phyloP scores from a whole-genome alignment of 1,140 invertebrate genomes.

The Drosophila malerkotliana region DNA sequence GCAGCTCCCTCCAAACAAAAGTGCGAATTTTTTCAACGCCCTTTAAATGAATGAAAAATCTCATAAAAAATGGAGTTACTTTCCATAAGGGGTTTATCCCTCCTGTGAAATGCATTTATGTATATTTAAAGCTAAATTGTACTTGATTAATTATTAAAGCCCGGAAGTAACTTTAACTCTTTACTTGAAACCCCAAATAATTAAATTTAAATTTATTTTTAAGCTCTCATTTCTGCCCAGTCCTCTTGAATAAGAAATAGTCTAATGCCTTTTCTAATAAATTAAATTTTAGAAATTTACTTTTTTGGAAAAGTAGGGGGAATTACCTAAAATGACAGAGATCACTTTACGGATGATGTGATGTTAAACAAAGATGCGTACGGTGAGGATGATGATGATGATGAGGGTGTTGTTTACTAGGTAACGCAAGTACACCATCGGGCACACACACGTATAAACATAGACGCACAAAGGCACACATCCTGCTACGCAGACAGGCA shows the following conservation, averaged over 20 bases:
- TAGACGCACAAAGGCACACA: slow-evolving; percentile 10
- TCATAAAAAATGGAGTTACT: neutral
- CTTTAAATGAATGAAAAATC: neutral
- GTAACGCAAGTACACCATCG: slow-evolving; percentile 48
- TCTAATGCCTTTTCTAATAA: neutral
- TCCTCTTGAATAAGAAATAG: slow-evolving; percentile 13
- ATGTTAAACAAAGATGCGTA: slow-evolving; percentile 70
- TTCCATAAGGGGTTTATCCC: neutral
- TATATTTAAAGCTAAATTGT: too few relatives aligned
- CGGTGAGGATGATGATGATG: slow-evolving; percentile 59
- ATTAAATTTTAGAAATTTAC: neutral
- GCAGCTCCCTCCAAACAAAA: slow-evolving; percentile 1
- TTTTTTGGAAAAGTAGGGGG: neutral
- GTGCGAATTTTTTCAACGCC: neutral
- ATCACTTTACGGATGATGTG: slow-evolving; percentile 65
- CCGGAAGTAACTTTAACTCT: too few relatives aligned
- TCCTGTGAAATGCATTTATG: too few relatives aligned
- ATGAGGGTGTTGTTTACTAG: slow-evolving; percentile 71
- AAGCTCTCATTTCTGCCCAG: neutral
- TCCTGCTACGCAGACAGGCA: slow-evolving; percentile 15
- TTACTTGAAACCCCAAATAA: neutral
- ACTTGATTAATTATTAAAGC: too few relatives aligned
- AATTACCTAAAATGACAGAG: slow-evolving; percentile 53
- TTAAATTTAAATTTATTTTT: slow-evolving; percentile 20
- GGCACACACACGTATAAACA: slow-evolving; percentile 14